Conservation (phyloP, 2,888 invertebrate genomes). For the Drosophila cracens region DNA sequence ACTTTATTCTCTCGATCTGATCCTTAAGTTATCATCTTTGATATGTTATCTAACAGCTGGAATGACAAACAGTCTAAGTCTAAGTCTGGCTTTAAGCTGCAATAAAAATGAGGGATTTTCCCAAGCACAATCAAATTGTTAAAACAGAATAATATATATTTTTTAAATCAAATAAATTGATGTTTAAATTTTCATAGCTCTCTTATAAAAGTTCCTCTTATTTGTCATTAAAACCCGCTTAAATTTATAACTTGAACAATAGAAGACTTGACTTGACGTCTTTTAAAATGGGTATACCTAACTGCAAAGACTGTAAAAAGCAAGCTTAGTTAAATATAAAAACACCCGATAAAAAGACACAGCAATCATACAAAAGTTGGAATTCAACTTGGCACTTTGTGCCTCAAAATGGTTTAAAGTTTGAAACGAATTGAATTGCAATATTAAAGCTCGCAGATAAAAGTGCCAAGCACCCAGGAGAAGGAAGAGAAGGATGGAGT, state of each 20-base stretch:
- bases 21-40: background rate
- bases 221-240: background rate
- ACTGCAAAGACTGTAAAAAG: background rate
- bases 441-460: conserved; percentile 41
- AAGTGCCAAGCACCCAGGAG: conserved; percentile 8
- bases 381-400: conserved; percentile 40
- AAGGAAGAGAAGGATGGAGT: background rate
- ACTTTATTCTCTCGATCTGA: background rate
- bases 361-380: conserved; percentile 8
- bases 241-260: background rate
- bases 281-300: background rate
- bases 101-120: background rate
- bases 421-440: conserved; percentile 16
- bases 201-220: background rate
- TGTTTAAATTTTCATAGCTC: background rate
- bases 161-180: background rate
- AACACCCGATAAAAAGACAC: background rate
- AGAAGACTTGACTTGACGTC: background rate
- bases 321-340: background rate
- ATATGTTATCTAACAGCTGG: background rate
- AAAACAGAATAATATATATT: background rate
- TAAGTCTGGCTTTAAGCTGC: background rate
- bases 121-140: background rate
- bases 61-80: background rate
- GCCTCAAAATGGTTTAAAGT: conserved; percentile 27